phyloP scores from a whole-genome alignment of 1,140 invertebrate species.

The Lucilia cuprina region DNA sequence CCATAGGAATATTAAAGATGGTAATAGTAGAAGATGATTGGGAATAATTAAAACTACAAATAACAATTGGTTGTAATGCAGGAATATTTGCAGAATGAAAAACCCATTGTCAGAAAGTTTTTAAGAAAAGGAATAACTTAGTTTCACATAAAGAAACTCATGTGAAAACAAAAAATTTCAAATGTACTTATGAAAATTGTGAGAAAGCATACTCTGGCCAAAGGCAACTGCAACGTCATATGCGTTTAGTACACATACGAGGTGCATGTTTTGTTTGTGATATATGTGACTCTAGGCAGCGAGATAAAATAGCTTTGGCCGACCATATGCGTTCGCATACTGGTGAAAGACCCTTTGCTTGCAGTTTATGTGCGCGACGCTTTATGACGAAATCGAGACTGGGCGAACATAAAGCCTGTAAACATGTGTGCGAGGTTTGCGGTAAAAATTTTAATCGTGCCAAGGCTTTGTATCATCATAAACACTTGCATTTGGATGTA shows the following conservation, averaged over 20 bases:
- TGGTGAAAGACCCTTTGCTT: slow-evolving; percentile 90
- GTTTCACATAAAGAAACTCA: slow-evolving; percentile 51
- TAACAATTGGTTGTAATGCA: too few relatives aligned
- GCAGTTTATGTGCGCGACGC: slow-evolving; percentile 45
- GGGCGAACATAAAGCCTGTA: slow-evolving; percentile 71
- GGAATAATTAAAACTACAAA: too few relatives aligned
- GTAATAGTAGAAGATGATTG: too few relatives aligned
- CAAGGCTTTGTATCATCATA: slow-evolving; percentile 85
- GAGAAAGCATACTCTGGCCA: slow-evolving; percentile 53
- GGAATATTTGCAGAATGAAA: too few relatives aligned
- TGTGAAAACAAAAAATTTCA: slow-evolving; percentile 46
- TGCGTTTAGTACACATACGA: slow-evolving; percentile 45
- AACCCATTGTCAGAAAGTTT: slow-evolving; percentile 48
- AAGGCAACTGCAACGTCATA: slow-evolving; percentile 50
- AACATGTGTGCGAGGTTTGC: slow-evolving; percentile 77
- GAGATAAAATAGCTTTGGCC: slow-evolving; percentile 80
- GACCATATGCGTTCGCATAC: slow-evolving; percentile 95
- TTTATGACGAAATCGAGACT: slow-evolving; percentile 55
- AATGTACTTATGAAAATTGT: slow-evolving; percentile 52
- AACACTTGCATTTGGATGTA: slow-evolving; percentile 80
- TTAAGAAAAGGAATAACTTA: slow-evolving; percentile 44
- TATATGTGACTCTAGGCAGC: slow-evolving; percentile 52
- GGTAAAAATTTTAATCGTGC: slow-evolving; percentile 81
- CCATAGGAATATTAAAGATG: too few relatives aligned
- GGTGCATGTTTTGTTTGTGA: slow-evolving; percentile 55